Percentiles rank a stretch among this genome's conserved stretches.
Conservation (phyloP, 2,113 vertebrate species). For the Cheirogaleus medius region DNA sequence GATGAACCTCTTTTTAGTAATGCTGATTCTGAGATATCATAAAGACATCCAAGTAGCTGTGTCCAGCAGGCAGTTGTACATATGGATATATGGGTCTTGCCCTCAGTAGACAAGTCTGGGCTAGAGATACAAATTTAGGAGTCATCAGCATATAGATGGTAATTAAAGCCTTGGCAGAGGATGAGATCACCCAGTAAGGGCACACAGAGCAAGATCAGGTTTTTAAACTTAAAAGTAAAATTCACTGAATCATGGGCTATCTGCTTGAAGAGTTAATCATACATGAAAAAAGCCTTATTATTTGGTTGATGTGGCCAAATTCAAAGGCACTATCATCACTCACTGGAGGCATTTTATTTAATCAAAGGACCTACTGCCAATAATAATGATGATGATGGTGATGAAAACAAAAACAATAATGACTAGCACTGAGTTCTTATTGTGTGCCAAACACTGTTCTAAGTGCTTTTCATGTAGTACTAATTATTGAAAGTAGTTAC, state of each 20-base stretch:
- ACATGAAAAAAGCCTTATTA: constrained; percentile 42
- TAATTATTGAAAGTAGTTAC: neutral
- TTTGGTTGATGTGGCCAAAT: constrained; percentile 52
- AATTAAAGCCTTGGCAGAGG: constrained; percentile 61
- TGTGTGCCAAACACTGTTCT: neutral
- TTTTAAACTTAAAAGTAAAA: constrained; percentile 22
- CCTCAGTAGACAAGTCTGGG: constrained; percentile 58
- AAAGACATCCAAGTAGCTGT: neutral
- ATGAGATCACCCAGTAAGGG: constrained; percentile 61
- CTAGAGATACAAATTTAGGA: neutral
- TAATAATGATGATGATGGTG: neutral
- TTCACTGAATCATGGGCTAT: constrained; percentile 14
- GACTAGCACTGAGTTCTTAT: neutral
- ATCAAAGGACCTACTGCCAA: constrained; percentile 3
- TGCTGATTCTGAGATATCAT: neutral
- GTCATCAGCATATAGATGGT: neutral
- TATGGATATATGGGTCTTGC: neutral
- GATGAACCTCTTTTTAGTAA: neutral
- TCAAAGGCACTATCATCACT: constrained; percentile 51
- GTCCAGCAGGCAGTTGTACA: neutral
- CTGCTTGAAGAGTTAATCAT: neutral
- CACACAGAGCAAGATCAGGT: neutral
- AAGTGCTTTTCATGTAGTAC: neutral
- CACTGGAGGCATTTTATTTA: constrained; percentile 27
- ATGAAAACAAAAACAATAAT: neutral